A percentile compares a stretch with the other conserved stretches of the same genome.
These are phyloP conservation scores for Battus philenor DNA, from an alignment of 1,140 invertebrate genomes.

Conservation along the genomic window DNA sequence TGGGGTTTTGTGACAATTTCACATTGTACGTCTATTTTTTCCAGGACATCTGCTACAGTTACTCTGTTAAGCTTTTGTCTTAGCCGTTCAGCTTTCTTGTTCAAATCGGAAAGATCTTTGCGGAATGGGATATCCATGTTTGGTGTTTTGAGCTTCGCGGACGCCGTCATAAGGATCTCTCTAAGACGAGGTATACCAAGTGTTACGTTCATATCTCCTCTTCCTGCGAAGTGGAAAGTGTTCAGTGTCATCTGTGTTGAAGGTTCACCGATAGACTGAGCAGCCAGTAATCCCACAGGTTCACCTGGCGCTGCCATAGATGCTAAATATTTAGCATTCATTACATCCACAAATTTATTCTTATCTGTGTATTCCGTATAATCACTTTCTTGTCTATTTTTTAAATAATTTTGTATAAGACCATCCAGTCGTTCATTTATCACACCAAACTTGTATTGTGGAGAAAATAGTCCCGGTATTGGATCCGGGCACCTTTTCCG, in stretches of 20 bases:
- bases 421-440: conserved; percentile 86
- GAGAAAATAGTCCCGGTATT: conserved; percentile 80
- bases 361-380: conserved; percentile 60
- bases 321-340: conserved; percentile 87
- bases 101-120: conserved; percentile 69
- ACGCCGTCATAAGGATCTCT: conserved; percentile 98
- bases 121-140: conserved; percentile 95
- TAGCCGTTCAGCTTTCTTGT: conserved; percentile 81
- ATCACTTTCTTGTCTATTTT: conserved; percentile 41
- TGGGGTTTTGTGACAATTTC: conserved; percentile 76
- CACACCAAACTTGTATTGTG: conserved; percentile 87
- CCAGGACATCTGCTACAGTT: conserved; percentile 85
- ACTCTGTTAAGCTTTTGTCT: conserved; percentile 85
- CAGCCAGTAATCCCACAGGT: conserved; percentile 96
- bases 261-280: conserved; percentile 97
- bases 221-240: conserved; percentile 99
- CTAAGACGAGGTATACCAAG: conserved; percentile 96
- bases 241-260: conserved; percentile 99
- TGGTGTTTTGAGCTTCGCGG: conserved; percentile 94
- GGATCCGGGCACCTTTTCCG: conserved; percentile 83
- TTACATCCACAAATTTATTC: conserved; percentile 80
- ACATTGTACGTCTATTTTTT: conserved; percentile 83
- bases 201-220: conserved; percentile 99
- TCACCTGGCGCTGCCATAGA: conserved; percentile 93
- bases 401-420: conserved; percentile 82